phyloP scores from a whole-genome alignment of 2,113 vertebrate genomes.

The Ciconia stormi region DNA sequence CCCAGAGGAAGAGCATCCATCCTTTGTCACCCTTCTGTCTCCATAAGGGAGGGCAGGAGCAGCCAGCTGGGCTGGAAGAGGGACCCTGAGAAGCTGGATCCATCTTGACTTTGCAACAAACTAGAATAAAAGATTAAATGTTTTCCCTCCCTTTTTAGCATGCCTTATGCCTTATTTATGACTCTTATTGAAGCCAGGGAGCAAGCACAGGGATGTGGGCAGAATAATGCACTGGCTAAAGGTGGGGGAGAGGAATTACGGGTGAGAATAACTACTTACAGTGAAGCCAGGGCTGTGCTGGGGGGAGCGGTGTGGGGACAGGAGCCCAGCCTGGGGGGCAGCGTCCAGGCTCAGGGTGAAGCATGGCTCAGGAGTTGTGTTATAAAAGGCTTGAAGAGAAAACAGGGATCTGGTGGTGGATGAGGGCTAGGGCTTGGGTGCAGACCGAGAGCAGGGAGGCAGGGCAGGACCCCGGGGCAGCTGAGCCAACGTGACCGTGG shows the following conservation, averaged over 20 bases:
- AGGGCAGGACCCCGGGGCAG: accelerated
- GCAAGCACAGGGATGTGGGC: background rate
- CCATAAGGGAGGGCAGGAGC: background rate
- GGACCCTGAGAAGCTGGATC: background rate
- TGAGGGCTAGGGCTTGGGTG: background rate
- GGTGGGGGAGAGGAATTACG: background rate
- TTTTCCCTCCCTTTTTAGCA: background rate
- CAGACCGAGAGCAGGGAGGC: background rate
- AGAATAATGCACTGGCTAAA: background rate
- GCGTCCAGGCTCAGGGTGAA: accelerated
- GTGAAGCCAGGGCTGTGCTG: background rate
- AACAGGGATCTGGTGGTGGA: background rate
- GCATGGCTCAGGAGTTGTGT: background rate
- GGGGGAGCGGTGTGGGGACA: accelerated
- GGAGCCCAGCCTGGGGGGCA: background rate
- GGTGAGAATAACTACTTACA: background rate
- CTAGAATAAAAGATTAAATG: background rate
- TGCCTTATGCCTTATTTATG: slow-evolving; percentile 48
- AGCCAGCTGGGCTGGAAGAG: background rate
- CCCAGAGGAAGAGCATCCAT: accelerated
- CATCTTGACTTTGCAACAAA: background rate
- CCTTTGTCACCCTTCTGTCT: background rate
- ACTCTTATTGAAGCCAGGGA: background rate
- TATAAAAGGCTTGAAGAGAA: background rate
- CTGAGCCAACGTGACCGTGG: background rate